Percentiles rank a stretch among this genome's conserved stretches.
Evolutionary conservation across 1,140 invertebrate genomes (phyloP).

Genomic region (Tetraneura akinire): DNA sequence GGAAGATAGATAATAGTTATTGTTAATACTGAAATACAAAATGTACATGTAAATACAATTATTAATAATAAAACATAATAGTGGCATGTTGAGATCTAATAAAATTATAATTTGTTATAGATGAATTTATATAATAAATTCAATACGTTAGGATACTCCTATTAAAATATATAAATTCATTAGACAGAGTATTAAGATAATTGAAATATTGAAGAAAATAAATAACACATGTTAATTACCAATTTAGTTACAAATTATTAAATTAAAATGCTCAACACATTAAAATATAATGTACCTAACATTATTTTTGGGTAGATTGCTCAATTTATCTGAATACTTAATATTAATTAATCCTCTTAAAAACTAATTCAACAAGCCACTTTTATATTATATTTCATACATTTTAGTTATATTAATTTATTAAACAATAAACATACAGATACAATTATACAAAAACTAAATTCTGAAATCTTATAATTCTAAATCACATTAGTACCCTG

Average conservation of each 20-base stretch:
- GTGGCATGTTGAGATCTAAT: background rate
- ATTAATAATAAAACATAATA: background rate
- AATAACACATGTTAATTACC: too few relatives aligned
- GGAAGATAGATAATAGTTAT: background rate
- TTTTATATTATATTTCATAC: background rate
- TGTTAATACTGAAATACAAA: conserved; percentile 21
- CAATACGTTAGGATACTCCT: too few relatives aligned
- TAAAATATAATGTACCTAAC: background rate
- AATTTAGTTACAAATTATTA: background rate
- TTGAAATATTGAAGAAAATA: too few relatives aligned
- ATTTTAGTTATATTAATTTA: conserved; percentile 7
- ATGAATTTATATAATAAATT: too few relatives aligned
- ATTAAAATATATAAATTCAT: too few relatives aligned
- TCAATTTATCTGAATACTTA: background rate
- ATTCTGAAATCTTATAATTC: background rate
- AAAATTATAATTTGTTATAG: too few relatives aligned
- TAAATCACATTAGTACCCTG: conserved; percentile 47
- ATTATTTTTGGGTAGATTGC: background rate
- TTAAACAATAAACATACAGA: background rate
- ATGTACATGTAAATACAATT: background rate
- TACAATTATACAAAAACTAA: background rate
- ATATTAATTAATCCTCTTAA: background rate
- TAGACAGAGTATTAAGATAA: too few relatives aligned
- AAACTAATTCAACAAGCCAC: background rate
- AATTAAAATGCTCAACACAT: background rate